phyloP scores from a whole-genome alignment of 2,113 vertebrate genomes.

The Numenius arquata region DNA sequence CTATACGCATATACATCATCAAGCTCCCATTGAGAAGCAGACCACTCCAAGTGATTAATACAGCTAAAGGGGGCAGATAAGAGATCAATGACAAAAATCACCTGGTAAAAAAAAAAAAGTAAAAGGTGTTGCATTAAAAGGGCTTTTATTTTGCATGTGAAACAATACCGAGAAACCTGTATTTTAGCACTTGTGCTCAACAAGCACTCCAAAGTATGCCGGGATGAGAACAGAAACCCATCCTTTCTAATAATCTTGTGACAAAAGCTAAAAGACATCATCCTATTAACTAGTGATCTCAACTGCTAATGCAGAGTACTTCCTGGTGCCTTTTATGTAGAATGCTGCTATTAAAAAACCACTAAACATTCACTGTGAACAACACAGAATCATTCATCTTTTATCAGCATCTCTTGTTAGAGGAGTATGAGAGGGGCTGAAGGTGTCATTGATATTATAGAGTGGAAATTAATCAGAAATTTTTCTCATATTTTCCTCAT shows the following conservation, averaged over 20 bases:
- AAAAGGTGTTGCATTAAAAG: slow-evolving; percentile 92
- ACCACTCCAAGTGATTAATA: slow-evolving; percentile 93
- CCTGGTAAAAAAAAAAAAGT: slow-evolving; percentile 84
- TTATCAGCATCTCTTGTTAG: slow-evolving; percentile 94
- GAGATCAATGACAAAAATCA: slow-evolving; percentile 89
- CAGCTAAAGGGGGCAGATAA: slow-evolving; percentile 84
- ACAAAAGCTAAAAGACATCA: slow-evolving; percentile 99
- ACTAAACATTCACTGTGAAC: slow-evolving; percentile 90
- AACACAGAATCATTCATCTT: slow-evolving; percentile 90
- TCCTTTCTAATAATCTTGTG: slow-evolving; percentile 98
- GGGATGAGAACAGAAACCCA: slow-evolving; percentile 88
- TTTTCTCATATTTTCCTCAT: slow-evolving; percentile 89
- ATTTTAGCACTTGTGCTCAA: slow-evolving; percentile 93
- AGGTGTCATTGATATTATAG: slow-evolving; percentile 98
- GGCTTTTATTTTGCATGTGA: slow-evolving; percentile 83
- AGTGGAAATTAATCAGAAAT: slow-evolving; percentile 88
- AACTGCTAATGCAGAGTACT: slow-evolving; percentile 93
- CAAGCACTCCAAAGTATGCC: slow-evolving; percentile 85
- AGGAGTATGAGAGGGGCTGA: slow-evolving; percentile 85
- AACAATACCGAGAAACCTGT: slow-evolving; percentile 88
- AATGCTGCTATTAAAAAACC: slow-evolving; percentile 88
- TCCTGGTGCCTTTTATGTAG: slow-evolving; percentile 94
- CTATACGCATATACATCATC: slow-evolving; percentile 66
- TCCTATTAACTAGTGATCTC: slow-evolving; percentile 99
- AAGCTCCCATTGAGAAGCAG: slow-evolving; percentile 76